Evolutionary conservation across 1,140 invertebrate species (phyloP), one percentile per base, ranked within the genome.

Genomic region (Drosophila micromelanica): DNA sequence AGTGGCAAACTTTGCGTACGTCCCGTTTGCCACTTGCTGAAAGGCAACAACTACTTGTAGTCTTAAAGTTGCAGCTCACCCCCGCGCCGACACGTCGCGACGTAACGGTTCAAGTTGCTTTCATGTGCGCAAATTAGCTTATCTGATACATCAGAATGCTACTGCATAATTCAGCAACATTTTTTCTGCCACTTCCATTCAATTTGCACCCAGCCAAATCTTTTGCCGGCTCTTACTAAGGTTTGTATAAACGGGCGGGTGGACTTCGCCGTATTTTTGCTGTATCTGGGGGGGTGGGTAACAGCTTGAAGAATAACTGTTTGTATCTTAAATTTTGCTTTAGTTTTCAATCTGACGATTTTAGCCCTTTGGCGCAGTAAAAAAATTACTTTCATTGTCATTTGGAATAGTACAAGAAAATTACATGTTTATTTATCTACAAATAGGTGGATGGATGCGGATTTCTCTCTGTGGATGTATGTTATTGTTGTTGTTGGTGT

Each of bases 131-230:
- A 89, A 87, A 87, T 87, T 87, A 89, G 79, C 84, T 87, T 87
- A 89, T 82, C 84, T 76, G 64, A 89, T 79, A 76, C 76, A 87
- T 87, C 73, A 82, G 69, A 78, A 55, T 72, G 79, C 72, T 87
- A 69, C 52, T 90, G 82, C 84, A 90, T 90, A 90, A 90, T 90
- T 90, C 68, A 90, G 69, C 63, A 74, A 80, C 84, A 90, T 90
- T 90, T 90, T 86, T 89, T 90, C 87, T 76, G 82, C 87, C 77
- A 90, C 87, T 90, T 84, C 84, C 77, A 87, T 90, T 90, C 87
- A 90, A 90, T 90, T 90, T 87, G 82, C 87, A 90, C 81, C 82
- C 73, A 73, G 77, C 67, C 32, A 43, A 65, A 57, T 80, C 43
- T 67, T 46, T 61, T 38, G 74, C 73, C 52, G 57, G 40, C 42